Conservation (phyloP, 1,140 invertebrate species). For the Rhagoletis zephyria region DNA sequence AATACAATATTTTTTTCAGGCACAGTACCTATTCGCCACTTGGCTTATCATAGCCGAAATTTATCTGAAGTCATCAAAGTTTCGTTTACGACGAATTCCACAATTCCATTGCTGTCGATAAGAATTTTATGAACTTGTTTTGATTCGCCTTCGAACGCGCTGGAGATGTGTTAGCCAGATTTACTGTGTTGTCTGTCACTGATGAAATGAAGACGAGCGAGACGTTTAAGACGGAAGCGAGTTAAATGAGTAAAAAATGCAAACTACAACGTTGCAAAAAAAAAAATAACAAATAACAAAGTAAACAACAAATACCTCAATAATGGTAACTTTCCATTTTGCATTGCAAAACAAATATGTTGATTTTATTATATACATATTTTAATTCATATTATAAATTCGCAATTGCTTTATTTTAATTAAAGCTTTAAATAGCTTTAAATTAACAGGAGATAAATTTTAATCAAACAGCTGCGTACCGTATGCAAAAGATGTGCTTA, state of each 20-base stretch:
- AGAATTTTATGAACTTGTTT: conserved; percentile 37
- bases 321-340: conserved; percentile 38
- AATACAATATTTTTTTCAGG: no score
- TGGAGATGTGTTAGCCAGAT: not conserved
- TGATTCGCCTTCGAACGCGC: not conserved
- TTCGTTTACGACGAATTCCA: no score
- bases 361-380: not conserved
- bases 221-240: conserved; percentile 6
- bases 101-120: not conserved
- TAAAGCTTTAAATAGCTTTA: conserved; percentile 36
- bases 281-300: not conserved
- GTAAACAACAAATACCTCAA: conserved; percentile 12
- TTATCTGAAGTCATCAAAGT: no score
- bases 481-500: no score
- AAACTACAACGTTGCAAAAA: not conserved
- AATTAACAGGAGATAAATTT: not conserved
- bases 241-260: not conserved
- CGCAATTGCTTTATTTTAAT: not conserved
- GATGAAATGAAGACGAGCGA: not conserved
- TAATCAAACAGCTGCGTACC: not conserved
- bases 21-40: no score
- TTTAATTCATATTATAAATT: not conserved
- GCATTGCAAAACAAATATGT: not conserved
- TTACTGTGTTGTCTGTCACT: conserved; percentile 14
- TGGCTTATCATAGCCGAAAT: no score